These are phyloP conservation scores for Drosophila chauvacae DNA, from an alignment of 1,140 invertebrate genomes.

Conservation along the genomic window DNA sequence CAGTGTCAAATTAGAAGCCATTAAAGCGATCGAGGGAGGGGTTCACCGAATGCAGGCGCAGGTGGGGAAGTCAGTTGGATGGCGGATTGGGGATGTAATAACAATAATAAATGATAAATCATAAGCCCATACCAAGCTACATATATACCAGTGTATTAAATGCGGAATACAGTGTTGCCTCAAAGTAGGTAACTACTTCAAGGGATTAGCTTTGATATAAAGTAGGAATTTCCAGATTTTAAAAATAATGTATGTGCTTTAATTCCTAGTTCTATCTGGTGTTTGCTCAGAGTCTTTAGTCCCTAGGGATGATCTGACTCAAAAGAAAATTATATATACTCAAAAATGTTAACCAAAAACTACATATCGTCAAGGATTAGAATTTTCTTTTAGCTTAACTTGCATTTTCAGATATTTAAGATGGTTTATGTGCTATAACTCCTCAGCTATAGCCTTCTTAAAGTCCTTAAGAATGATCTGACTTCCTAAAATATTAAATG, in stretches of 20 bases:
- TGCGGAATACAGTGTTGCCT: constrained; percentile 13
- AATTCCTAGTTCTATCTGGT: too few relatives aligned
- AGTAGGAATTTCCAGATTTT: too few relatives aligned
- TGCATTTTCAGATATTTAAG: neutral
- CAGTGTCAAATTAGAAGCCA: constrained; percentile 75
- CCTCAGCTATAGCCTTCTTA: too few relatives aligned
- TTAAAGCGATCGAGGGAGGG: constrained; percentile 45
- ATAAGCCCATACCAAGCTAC: constrained; percentile 55
- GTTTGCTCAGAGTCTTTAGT: too few relatives aligned
- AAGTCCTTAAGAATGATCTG: too few relatives aligned
- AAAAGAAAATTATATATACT: neutral
- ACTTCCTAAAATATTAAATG: too few relatives aligned
- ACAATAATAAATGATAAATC: constrained; percentile 71
- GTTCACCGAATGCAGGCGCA: constrained; percentile 3
- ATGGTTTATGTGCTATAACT: neutral
- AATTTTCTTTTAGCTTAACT: neutral
- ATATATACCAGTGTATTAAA: constrained; percentile 11
- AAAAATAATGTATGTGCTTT: too few relatives aligned
- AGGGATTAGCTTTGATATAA: neutral
- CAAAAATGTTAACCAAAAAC: neutral
- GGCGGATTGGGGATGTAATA: constrained; percentile 38
- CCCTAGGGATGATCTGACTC: too few relatives aligned
- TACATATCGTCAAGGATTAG: neutral
- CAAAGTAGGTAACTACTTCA: neutral
- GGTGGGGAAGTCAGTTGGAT: neutral